These are phyloP conservation scores for Drosophila funebris DNA, from an alignment of 1,140 invertebrate genomes.

Conservation along the genomic window DNA sequence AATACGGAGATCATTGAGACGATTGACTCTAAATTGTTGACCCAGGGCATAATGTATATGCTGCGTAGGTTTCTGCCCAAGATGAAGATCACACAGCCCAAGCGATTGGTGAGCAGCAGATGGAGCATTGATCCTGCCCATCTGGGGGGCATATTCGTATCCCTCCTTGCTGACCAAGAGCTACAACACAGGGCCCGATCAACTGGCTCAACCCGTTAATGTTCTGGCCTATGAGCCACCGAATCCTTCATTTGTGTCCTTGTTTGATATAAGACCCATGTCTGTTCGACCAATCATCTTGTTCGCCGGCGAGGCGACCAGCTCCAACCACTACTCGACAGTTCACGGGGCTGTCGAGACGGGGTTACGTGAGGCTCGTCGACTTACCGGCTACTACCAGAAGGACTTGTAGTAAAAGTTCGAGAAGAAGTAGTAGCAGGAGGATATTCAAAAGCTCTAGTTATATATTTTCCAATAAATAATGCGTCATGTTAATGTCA, in stretches of 20 bases:
- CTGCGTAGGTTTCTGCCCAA: constrained; percentile 76
- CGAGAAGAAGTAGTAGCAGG: not conserved
- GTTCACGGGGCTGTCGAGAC: constrained; percentile 92
- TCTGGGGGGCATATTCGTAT: constrained; percentile 89
- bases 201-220: constrained; percentile 40
- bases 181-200: constrained; percentile 79
- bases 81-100: constrained; percentile 29
- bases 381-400: constrained; percentile 41
- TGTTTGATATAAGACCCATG: constrained; percentile 11
- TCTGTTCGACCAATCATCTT: constrained; percentile 80
- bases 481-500: not conserved
- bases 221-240: constrained; percentile 18
- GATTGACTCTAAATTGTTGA: constrained; percentile 83
- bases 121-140: constrained; percentile 89
- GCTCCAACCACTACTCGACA: constrained; percentile 87
- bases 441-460: not conserved
- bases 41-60: constrained; percentile 81
- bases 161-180: constrained; percentile 85
- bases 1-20: constrained; percentile 85
- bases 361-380: constrained; percentile 90
- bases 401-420: constrained; percentile 1
- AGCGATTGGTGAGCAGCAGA: constrained; percentile 57
- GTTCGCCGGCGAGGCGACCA: constrained; percentile 90
- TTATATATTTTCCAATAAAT: constrained; percentile 1
- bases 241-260: not conserved